phyloP scores from a whole-genome alignment of 2,797 vertebrate species.

The Avahi laniger region DNA sequence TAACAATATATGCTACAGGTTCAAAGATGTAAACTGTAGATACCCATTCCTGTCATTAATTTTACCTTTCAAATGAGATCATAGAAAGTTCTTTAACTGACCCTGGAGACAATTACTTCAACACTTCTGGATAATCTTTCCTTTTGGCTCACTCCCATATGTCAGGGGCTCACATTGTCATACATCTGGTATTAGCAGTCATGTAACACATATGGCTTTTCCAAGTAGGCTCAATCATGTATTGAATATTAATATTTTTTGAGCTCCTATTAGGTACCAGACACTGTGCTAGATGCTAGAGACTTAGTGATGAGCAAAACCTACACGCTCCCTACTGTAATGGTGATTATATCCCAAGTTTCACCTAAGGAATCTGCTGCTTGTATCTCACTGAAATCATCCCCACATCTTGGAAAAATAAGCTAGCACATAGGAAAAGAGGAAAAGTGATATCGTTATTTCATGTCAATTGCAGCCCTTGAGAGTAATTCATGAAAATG shows the following conservation, averaged over 20 bases:
- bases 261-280: not conserved
- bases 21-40: not conserved
- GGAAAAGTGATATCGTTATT: conserved; percentile 19
- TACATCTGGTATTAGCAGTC: not conserved
- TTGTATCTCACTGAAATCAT: not conserved
- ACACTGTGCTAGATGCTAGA: not conserved
- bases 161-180: not conserved
- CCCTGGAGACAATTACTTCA: not conserved
- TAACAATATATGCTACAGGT: not conserved
- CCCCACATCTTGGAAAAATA: not conserved
- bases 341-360: not conserved
- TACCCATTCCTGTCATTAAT: not conserved
- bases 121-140: not conserved
- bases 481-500: conserved; percentile 63
- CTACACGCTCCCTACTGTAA: not conserved
- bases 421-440: not conserved
- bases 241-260: not conserved
- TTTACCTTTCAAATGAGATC: not conserved
- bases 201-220: not conserved
- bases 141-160: not conserved
- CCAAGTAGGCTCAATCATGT: not conserved
- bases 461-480: not conserved
- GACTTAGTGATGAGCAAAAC: not conserved
- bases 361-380: not conserved
- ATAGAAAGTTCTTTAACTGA: not conserved